These are phyloP conservation scores for Eupithecia tripunctaria DNA, from an alignment of 2,888 invertebrate genomes.

Conservation along the genomic window DNA sequence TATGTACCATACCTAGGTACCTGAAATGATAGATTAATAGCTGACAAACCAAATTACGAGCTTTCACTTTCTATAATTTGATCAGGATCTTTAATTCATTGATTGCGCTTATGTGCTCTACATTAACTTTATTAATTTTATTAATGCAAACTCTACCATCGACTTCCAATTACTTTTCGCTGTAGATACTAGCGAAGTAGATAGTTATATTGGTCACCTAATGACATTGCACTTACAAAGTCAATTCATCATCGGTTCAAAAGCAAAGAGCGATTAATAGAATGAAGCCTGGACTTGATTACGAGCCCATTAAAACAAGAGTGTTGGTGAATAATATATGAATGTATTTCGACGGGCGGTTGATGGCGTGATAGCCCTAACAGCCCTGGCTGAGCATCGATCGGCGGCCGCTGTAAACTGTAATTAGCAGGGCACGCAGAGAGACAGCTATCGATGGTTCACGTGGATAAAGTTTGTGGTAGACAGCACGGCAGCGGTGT, in stretches of 20 bases:
- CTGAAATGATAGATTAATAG: neutral
- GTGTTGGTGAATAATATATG: slow-evolving; percentile 69
- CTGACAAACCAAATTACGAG: neutral
- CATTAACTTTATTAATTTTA: neutral
- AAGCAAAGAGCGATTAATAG: slow-evolving; percentile 70
- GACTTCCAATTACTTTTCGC: slow-evolving; percentile 28
- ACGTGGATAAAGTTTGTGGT: slow-evolving; percentile 23
- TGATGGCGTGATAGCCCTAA: slow-evolving; percentile 57
- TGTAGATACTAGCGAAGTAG: too few relatives aligned
- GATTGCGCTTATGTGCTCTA: neutral
- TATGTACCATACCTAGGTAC: neutral
- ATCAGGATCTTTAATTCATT: slow-evolving; percentile 12
- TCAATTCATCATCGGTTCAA: slow-evolving; percentile 56
- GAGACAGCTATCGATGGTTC: slow-evolving; percentile 32
- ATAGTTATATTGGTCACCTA: slow-evolving; percentile 40
- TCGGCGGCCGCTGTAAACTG: slow-evolving; percentile 50
- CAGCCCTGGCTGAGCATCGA: slow-evolving; percentile 61
- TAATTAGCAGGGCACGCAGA: slow-evolving; percentile 55
- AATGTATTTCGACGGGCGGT: slow-evolving; percentile 54
- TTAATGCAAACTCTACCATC: slow-evolving; percentile 1
- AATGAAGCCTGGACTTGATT: slow-evolving; percentile 70
- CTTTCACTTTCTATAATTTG: slow-evolving; percentile 19
- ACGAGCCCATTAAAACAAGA: slow-evolving; percentile 67
- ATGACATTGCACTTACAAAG: slow-evolving; percentile 47
- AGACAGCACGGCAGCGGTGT: slow-evolving; percentile 58